A percentile compares a stretch with the other conserved stretches of the same genome.
Evolutionary conservation across 2,888 invertebrate species (phyloP).

Genomic region (Sesamia inferens): DNA sequence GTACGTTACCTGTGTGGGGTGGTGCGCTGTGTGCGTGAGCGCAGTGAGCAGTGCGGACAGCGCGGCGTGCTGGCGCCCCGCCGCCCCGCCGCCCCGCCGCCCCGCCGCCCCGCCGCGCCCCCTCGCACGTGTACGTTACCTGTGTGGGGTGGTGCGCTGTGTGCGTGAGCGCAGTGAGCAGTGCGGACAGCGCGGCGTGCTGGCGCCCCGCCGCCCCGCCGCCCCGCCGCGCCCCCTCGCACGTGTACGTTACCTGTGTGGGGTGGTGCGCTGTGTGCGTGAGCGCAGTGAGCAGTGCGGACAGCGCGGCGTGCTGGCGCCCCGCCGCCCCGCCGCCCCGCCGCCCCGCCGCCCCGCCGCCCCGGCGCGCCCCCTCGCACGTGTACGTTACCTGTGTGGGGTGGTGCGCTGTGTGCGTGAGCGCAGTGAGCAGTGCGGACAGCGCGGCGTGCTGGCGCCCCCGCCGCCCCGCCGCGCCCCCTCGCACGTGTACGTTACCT

Average conservation of each 20-base stretch:
- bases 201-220: slow-evolving; percentile 76
- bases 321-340: slow-evolving; percentile 70
- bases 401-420: slow-evolving; percentile 72
- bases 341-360: too few species aligned
- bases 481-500: slow-evolving; percentile 73
- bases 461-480: slow-evolving; percentile 78
- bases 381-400: slow-evolving; percentile 67
- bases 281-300: slow-evolving; percentile 92
- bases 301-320: slow-evolving; percentile 81
- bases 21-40: slow-evolving; percentile 73
- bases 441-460: slow-evolving; percentile 80
- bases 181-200: slow-evolving; percentile 90
- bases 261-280: slow-evolving; percentile 71
- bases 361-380: too few species aligned
- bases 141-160: slow-evolving; percentile 70
- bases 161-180: slow-evolving; percentile 90
- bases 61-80: slow-evolving; percentile 77
- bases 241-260: slow-evolving; percentile 64
- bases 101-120: too few species aligned
- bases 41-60: slow-evolving; percentile 92
- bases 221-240: too few species aligned
- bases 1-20: slow-evolving; percentile 67
- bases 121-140: slow-evolving; percentile 41
- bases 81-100: too few species aligned
- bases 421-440: slow-evolving; percentile 92